These are phyloP conservation scores for Drosophila carrolli DNA, from an alignment of 1,140 invertebrate genomes.

Conservation along the genomic window DNA sequence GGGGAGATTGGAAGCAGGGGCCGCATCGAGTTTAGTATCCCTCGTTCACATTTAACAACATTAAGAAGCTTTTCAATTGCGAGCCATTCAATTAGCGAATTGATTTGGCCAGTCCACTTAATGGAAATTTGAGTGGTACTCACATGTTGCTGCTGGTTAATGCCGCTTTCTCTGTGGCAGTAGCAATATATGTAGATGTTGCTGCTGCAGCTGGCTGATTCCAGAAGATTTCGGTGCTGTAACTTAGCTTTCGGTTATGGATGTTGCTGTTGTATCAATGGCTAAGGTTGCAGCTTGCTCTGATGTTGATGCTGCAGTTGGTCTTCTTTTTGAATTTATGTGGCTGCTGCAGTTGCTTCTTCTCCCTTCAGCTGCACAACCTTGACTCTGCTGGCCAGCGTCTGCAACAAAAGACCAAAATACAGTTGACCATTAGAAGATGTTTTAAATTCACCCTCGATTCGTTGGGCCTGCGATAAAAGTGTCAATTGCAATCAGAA, in stretches of 20 bases:
- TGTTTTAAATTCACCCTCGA: conserved; percentile 32
- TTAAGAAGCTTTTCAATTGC: conserved; percentile 71
- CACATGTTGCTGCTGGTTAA: conserved; percentile 43
- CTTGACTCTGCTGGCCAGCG: not conserved
- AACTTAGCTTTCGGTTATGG: not conserved
- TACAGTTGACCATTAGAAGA: conserved; percentile 40
- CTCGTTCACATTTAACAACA: conserved; percentile 64
- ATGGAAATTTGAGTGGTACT: conserved; percentile 48
- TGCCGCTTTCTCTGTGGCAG: conserved; percentile 7
- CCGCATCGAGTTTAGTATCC: conserved; percentile 25
- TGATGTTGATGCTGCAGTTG: conserved; percentile 4
- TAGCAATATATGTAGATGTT: conserved; percentile 5
- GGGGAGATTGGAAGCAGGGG: not conserved
- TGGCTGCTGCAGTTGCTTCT: conserved; percentile 9
- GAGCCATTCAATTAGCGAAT: conserved; percentile 68
- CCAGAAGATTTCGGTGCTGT: not conserved
- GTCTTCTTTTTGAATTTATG: conserved; percentile 12
- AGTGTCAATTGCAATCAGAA: conserved; percentile 71
- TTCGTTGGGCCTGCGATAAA: conserved; percentile 60
- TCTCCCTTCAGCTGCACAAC: conserved; percentile 13
- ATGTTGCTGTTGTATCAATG: not conserved
- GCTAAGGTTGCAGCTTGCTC: too few species aligned
- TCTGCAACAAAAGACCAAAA: conserved; percentile 25
- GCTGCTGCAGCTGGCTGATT: too few species aligned
- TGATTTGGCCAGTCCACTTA: conserved; percentile 57